phyloP scores from a whole-genome alignment of 1,140 invertebrate species.

The Melanaphis sacchari region DNA sequence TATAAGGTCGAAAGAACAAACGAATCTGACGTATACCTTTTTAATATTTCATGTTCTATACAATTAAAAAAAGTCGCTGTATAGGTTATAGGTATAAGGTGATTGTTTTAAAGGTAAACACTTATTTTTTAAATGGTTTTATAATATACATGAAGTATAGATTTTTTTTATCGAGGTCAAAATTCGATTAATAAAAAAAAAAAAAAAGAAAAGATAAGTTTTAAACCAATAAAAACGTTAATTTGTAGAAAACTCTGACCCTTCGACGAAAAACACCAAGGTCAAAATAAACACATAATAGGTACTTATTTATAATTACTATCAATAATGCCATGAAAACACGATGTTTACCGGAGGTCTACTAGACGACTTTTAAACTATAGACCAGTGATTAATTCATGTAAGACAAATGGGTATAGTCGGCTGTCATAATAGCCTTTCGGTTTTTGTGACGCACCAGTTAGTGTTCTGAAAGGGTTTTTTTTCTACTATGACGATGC shows the following conservation, averaged over 20 bases:
- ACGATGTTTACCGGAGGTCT: not conserved
- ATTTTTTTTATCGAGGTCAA: not conserved
- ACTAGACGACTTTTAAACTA: not conserved
- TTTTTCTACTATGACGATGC: not conserved
- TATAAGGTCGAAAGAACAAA: not conserved
- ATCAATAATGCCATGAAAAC: not conserved
- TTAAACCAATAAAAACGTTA: not conserved
- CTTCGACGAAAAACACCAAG: not conserved
- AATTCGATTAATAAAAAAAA: not conserved
- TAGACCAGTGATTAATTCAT: not conserved
- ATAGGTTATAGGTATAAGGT: not conserved
- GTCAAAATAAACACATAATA: not conserved
- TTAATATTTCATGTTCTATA: not conserved
- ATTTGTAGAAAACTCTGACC: not conserved
- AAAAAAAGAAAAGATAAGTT: not conserved
- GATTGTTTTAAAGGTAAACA: slow-evolving; percentile 2
- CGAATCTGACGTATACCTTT: not conserved
- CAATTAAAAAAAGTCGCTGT: not conserved
- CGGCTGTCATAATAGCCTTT: not conserved
- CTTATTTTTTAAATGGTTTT: not conserved
- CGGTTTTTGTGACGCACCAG: not conserved
- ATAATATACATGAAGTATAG: not conserved
- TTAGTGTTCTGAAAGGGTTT: not conserved
- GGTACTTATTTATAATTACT: not conserved
- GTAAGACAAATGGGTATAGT: not conserved